A percentile compares a stretch with the other conserved stretches of the same genome.
These are phyloP conservation scores for Samia ricini DNA, from an alignment of 1,140 invertebrate genomes.

Conservation along the genomic window DNA sequence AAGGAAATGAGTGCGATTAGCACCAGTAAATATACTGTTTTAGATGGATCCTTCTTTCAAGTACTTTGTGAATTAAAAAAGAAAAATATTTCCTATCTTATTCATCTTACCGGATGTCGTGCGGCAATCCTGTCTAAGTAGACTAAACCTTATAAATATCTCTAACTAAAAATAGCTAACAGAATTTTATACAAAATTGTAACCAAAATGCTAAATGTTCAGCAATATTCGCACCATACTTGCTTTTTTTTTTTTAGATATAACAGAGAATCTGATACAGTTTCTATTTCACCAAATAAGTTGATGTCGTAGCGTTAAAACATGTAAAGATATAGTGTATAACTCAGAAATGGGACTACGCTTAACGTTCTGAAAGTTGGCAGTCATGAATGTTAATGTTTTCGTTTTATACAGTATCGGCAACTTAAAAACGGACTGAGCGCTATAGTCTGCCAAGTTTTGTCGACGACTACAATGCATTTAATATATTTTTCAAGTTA, in stretches of 20 bases:
- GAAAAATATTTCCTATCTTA: not conserved
- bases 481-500: not conserved
- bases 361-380: not conserved
- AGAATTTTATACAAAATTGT: too few species aligned
- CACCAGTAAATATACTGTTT: not conserved
- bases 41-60: not conserved
- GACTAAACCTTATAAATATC: too few species aligned
- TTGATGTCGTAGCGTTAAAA: not conserved
- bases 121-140: too few species aligned
- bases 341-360: not conserved
- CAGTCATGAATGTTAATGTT: not conserved
- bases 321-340: not conserved
- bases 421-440: not conserved
- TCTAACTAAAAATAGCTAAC: too few species aligned
- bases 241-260: too few species aligned
- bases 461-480: not conserved
- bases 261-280: too few species aligned
- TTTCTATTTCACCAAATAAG: too few species aligned
- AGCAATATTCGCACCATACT: too few species aligned
- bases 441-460: not conserved
- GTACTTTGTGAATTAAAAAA: too few species aligned
- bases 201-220: too few species aligned
- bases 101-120: not conserved
- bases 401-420: not conserved
- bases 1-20: not conserved